Base-by-base conservation (phyloP, 2,888 invertebrate species). In the Pachymerium ferrugineum region DNA sequence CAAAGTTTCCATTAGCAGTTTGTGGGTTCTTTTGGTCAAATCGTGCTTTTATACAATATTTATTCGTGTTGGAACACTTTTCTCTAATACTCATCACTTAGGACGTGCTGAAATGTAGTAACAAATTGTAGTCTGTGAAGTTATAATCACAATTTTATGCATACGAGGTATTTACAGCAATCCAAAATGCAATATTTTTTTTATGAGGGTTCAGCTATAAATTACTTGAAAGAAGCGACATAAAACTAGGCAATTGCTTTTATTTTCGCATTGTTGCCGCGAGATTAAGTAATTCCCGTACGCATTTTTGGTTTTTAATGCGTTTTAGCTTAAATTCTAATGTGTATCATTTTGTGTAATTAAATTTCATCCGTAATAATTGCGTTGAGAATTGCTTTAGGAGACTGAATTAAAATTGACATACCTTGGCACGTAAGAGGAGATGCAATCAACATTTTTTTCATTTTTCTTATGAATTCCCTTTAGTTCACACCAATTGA, bases 291-390 rank as follows among this genome's bases (percentile, higher is more conserved):
- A 62, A 62, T 62, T 62, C 62, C 62, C 25, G 62, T 62, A 62
- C 62, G 62, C 62, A 62, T 62, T 62, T 62, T 62, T 62, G 62
- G 62, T 62, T 62, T 62, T 62, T 62, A 62, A 62, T 62, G 62
- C 25, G 62, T 62, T 25, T 10, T 28, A 62, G 62, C 62, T 62
- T 62, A 62, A 62, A 62, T 62, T 62, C 62, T 62, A 62, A 62
- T 62, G 62, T 62, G 62, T 62, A 62, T 62, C 62, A 62, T 62
- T 62, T 62, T 62, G 62, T 25, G 28, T 62, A 62, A 62, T 62
- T 62, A 62, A 62, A 62, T 62, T 62, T 62, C 28, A 28, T 62
- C 62, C 28, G 12, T 62, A 28, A 62, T 62, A 62, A 62, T 62
- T 62, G 62, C 62, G 62, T 62, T 62, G 62, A 62, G 62, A 62